Evolutionary conservation across 2,797 vertebrate species (phyloP), one percentile per base, ranked within the genome.

Genomic region (Cyclopterus lumpus): DNA sequence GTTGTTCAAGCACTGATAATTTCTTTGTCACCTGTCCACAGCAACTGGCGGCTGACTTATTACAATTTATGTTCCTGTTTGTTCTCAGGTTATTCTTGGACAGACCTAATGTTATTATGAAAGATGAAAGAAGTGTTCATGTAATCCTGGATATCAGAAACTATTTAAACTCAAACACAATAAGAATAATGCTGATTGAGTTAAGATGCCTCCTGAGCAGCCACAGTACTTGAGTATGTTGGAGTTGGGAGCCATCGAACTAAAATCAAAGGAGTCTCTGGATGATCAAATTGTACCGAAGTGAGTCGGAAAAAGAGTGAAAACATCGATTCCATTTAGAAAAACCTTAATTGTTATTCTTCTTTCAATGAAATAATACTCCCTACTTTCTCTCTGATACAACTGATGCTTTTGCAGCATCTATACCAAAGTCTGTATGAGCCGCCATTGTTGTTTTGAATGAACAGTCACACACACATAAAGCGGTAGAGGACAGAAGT

Each of bases 21-120:
- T 28, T 67, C 36, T 67, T 80, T 59, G 67, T 86, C 89, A 86
- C 85, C 83, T 90, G 86, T 86, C 85, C 60, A 6, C 8, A 66
- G 83, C 86, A 86, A 77, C 83, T 87, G 87, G 69, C 75, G 73
- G 62, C 61, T 67, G 78, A 83, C 46, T 40, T 64, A 49, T 5
- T 53, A 68, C 51, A n/a, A 36, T 74, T 44, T 68, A 58, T 73
- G 57, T 55, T 82, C 34, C 64, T 40, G 38, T 76, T 81, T 81
- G 75, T 61, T 77, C 73, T 66, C 5, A 8, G 73, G 71, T 75
- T 86, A 84, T 89, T 86, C 73, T 73, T 71, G 72, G 79, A 77
- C 67, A 7, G 15, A 28, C 34, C 49, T 42, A 20, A 58, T 58
- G 71, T 55, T 73, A 53, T 66, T 76, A 54, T 51, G 60, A 46